A percentile compares a stretch with the other conserved stretches of the same genome.
phyloP scores from a whole-genome alignment of 2,888 invertebrate species.

The Tuta absoluta region DNA sequence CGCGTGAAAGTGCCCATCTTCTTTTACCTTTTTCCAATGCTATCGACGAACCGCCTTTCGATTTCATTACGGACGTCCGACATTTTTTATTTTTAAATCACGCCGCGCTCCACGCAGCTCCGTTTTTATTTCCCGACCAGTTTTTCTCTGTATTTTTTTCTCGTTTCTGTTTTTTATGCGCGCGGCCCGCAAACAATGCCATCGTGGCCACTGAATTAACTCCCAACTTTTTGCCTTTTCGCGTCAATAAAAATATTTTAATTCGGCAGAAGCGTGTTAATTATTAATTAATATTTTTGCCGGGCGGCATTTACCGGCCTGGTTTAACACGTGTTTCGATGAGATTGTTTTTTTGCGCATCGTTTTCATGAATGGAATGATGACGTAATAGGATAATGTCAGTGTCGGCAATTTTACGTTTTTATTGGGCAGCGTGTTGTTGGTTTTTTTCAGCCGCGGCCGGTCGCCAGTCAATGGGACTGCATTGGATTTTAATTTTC shows the following conservation, averaged over 20 bases:
- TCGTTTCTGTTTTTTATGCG: constrained; percentile 72
- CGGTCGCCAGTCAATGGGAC: constrained; percentile 73
- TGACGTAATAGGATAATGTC: constrained; percentile 81
- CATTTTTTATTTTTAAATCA: constrained; percentile 80
- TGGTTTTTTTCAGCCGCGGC: constrained; percentile 69
- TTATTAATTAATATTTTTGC: constrained; percentile 81
- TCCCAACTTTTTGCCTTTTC: constrained; percentile 76
- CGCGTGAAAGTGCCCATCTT: constrained; percentile 76
- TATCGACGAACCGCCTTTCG: constrained; percentile 81
- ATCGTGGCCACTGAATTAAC: constrained; percentile 78
- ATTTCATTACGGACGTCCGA: constrained; percentile 80
- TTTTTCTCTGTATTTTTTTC: constrained; percentile 71
- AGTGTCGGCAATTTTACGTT: constrained; percentile 77
- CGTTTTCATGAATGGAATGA: constrained; percentile 79
- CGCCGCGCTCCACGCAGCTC: constrained; percentile 68
- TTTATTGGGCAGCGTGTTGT: constrained; percentile 74
- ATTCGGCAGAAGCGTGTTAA: constrained; percentile 72
- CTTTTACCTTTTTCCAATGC: constrained; percentile 79
- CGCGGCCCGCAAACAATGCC: constrained; percentile 78
- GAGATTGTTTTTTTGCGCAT: constrained; percentile 75
- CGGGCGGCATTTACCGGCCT: constrained; percentile 70
- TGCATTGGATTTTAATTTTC: constrained; percentile 78
- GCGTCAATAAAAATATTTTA: constrained; percentile 80
- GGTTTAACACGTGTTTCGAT: constrained; percentile 76
- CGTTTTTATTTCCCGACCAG: constrained; percentile 61